Base-by-base conservation (phyloP, 2,113 vertebrate genomes). In the Fregata magnificens region DNA sequence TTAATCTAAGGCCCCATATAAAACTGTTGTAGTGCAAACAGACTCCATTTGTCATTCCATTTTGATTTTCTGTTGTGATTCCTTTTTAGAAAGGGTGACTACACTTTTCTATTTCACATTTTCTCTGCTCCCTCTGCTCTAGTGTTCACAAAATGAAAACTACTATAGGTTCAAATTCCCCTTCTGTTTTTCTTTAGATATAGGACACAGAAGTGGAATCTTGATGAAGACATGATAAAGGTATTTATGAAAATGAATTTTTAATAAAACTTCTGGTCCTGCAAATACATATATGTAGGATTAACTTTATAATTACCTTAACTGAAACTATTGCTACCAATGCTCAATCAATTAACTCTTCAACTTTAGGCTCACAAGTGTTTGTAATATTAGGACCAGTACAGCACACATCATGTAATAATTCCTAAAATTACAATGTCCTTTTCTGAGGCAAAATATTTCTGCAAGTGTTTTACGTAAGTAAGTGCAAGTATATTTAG, bases 151-250 rank as follows among this genome's bases (percentile, higher is more conserved):
- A 78, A 69, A 40, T 59, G 11, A 40, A 52, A 77, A 62, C 7
- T 40, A 21, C 0, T 2, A 47, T 13, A 70, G 0, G 1, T 31
- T 86, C 9, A 70, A 70, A 69, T 88, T 62, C 5, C 1, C 1
- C 82, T 70, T 53, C 17, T 58, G 16, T 45, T 86, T 82, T 92
- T 55, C 6, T 36, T 77, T 38, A 67, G 11, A 17, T 69, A 18
- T 13, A 82, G 18, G 6, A 63, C 53, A 52, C 9, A 58, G 16
- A 82, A 69, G n/a, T 17, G n/a, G 47, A 56, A 74, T 77, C 22
- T 77, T 4, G 1, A 40, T 44, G 10, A 55, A 62, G 26, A 62
- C 6, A 62, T 19, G 8, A 85, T 34, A 56, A 56, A 87, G 1
- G 1, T 22, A 31, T 82, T 94, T 34, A 79, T n/a, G 10, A 65